Evolutionary conservation across 1,140 invertebrate species (phyloP).

Genomic region (Drosophila gunungcola): DNA sequence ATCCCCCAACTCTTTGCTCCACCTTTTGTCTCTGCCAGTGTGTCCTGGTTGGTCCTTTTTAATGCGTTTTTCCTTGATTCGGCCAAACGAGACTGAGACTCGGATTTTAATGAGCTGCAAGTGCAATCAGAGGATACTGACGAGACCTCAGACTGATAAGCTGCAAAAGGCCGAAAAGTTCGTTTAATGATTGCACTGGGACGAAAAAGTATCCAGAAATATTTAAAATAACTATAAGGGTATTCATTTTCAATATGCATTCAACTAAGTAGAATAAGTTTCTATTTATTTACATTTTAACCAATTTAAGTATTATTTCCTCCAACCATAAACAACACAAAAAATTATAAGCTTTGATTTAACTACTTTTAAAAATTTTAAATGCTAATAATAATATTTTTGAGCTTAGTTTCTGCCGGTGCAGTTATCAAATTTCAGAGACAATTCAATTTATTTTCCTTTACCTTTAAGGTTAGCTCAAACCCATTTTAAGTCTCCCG

Average conservation of each 20-base stretch:
- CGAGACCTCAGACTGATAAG: slow-evolving; percentile 32
- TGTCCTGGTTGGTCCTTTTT: slow-evolving; percentile 58
- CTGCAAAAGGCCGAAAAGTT: slow-evolving; percentile 26
- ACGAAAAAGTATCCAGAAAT: neutral
- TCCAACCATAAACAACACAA: no score
- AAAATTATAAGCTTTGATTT: no score
- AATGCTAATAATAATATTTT: no score
- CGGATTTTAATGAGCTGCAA: slow-evolving; percentile 73
- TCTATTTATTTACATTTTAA: no score
- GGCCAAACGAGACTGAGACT: slow-evolving; percentile 50
- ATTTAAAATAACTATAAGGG: neutral
- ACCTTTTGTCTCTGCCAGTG: slow-evolving; percentile 7
- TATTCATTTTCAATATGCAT: no score
- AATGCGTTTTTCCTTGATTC: slow-evolving; percentile 67
- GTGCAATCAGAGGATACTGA: slow-evolving; percentile 43
- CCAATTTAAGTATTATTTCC: no score
- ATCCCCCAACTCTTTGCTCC: slow-evolving; percentile 15
- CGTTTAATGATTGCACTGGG: slow-evolving; percentile 15
- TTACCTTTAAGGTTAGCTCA: neutral
- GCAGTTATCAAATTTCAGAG: neutral
- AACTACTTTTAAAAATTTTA: no score
- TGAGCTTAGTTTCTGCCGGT: neutral
- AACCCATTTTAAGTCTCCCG: neutral
- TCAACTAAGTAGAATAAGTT: no score
- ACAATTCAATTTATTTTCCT: neutral